Conservation (phyloP, 2,113 vertebrate species). For the Anoura caudifer region DNA sequence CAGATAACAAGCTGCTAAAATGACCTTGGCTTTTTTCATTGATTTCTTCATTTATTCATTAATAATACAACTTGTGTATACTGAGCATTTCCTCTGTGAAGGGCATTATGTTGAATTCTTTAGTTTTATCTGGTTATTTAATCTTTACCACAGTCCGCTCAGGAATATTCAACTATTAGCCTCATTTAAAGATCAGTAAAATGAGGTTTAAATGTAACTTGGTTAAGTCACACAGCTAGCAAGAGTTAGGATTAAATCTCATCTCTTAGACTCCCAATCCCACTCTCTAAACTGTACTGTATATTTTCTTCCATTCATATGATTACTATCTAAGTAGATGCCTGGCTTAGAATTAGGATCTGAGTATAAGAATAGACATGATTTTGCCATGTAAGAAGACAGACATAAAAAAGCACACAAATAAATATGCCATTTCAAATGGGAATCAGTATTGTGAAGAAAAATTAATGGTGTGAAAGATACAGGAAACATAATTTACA, state of each 20-base stretch:
- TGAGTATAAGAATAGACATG: not conserved
- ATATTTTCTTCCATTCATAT: not conserved
- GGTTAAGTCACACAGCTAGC: not conserved
- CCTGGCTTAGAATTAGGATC: not conserved
- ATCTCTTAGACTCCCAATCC: not conserved
- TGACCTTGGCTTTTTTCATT: slow-evolving; percentile 46
- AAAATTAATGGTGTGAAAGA: not conserved
- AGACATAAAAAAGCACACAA: not conserved
- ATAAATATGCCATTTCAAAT: slow-evolving; percentile 35
- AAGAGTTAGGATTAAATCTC: not conserved
- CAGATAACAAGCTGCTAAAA: slow-evolving; percentile 22
- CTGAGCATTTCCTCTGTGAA: slow-evolving; percentile 39
- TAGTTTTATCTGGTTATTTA: slow-evolving; percentile 54
- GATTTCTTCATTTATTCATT: slow-evolving; percentile 63
- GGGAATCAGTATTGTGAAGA: not conserved
- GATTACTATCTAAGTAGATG: not conserved
- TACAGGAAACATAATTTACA: not conserved
- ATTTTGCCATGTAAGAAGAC: not conserved
- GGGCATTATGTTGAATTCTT: slow-evolving; percentile 30
- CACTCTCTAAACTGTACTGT: not conserved
- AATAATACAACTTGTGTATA: slow-evolving; percentile 46
- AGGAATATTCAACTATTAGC: slow-evolving; percentile 39
- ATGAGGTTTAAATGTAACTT: slow-evolving; percentile 19
- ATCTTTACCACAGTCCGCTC: slow-evolving; percentile 52
- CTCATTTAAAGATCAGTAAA: slow-evolving; percentile 59